A percentile compares a stretch with the other conserved stretches of the same genome.
phyloP scores from a whole-genome alignment of 2,888 invertebrate genomes.

The Callimorpha dominula region DNA sequence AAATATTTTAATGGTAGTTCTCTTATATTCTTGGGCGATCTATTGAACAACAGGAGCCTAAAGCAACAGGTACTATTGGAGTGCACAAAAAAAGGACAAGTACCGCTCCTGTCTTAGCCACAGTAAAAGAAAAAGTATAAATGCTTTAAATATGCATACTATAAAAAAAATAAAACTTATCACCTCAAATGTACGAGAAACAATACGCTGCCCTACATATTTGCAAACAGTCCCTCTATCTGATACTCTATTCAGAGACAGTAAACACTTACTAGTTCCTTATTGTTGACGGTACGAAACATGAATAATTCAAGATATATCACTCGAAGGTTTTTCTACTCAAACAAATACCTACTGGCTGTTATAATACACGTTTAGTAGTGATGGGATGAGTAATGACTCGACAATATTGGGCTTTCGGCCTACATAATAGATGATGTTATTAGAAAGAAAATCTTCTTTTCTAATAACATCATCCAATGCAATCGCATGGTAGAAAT shows the following conservation, averaged over 20 bases:
- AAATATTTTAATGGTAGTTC: no score
- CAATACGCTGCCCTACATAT: neutral
- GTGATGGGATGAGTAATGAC: constrained; percentile 43
- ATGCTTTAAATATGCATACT: no score
- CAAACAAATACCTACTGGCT: constrained; percentile 44
- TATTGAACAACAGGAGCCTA: no score
- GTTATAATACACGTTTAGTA: constrained; percentile 48
- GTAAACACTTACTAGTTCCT: constrained; percentile 52
- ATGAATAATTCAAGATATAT: constrained; percentile 52
- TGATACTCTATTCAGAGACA: constrained; percentile 46
- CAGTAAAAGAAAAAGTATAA: no score
- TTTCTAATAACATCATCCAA: no score
- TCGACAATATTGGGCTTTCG: constrained; percentile 14
- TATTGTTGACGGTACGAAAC: constrained; percentile 48
- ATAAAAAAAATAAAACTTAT: neutral
- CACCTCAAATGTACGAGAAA: neutral
- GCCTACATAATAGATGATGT: neutral
- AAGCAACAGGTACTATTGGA: no score
- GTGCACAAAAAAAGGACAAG: no score
- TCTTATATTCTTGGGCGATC: no score
- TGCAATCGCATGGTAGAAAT: no score
- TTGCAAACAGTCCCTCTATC: constrained; percentile 26
- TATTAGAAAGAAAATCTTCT: no score
- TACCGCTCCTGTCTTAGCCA: no score
- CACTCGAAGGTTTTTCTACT: constrained; percentile 51